These are phyloP conservation scores for Tinea trinotella DNA, from an alignment of 2,888 invertebrate genomes.

Conservation along the genomic window DNA sequence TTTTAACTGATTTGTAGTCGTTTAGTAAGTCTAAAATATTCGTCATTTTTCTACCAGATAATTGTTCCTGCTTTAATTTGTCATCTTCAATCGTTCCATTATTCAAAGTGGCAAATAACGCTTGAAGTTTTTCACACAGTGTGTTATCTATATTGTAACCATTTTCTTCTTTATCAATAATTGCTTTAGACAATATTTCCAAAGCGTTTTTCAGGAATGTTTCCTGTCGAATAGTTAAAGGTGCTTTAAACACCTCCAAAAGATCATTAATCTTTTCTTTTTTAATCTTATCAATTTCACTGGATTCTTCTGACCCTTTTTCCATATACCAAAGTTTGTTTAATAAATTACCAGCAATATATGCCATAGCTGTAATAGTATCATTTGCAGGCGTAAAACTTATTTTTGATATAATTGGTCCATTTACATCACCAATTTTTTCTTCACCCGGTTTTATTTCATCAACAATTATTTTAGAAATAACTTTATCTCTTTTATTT, in stretches of 20 bases:
- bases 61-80: background rate
- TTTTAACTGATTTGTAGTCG: conserved; percentile 44
- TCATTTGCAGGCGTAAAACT: conserved; percentile 62
- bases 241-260: conserved; percentile 55
- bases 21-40: conserved; percentile 43
- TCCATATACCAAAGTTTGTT: conserved; percentile 61
- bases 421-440: conserved; percentile 43
- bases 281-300: conserved; percentile 46
- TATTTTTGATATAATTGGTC: conserved; percentile 49
- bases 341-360: conserved; percentile 58
- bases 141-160: background rate
- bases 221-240: conserved; percentile 53
- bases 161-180: conserved; percentile 37
- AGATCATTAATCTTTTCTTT: conserved; percentile 53
- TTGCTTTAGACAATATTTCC: conserved; percentile 43
- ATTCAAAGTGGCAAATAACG: background rate
- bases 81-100: conserved; percentile 13
- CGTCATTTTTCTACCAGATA: conserved; percentile 34
- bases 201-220: conserved; percentile 49
- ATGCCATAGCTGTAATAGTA: conserved; percentile 57
- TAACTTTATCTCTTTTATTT: conserved; percentile 40
- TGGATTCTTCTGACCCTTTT: conserved; percentile 41
- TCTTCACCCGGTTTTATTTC: conserved; percentile 49
- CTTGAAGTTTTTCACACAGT: background rate
- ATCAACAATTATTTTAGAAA: conserved; percentile 54